Conservation (phyloP, 2,888 invertebrate species). For the Quadroppia sp. region DNA sequence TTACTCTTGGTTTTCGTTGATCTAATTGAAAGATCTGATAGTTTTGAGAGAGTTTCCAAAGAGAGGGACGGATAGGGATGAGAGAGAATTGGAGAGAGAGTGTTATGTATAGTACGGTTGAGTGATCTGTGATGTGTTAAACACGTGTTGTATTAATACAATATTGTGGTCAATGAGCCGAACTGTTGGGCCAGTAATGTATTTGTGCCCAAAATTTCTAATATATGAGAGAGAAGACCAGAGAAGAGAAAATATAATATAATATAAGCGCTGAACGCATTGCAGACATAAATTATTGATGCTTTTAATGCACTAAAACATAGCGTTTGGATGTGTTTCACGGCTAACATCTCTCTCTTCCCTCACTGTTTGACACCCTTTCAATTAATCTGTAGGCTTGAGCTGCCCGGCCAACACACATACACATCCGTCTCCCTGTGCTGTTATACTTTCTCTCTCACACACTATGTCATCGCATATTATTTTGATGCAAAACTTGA, state of each 20-base stretch:
- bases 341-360: slow-evolving; percentile 7
- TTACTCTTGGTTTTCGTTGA: background rate
- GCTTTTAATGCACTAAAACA: background rate
- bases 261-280: slow-evolving; percentile 5
- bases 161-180: slow-evolving; percentile 41
- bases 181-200: background rate
- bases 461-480: too few species aligned
- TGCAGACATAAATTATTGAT: slow-evolving; percentile 1
- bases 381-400: slow-evolving; percentile 1
- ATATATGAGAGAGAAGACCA: background rate
- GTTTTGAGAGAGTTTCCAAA: background rate
- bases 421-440: too few species aligned
- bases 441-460: too few species aligned
- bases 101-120: background rate
- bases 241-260: slow-evolving; percentile 16
- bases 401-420: background rate
- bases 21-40: slow-evolving; percentile 13
- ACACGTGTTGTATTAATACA: slow-evolving; percentile 41
- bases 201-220: background rate
- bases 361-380: slow-evolving; percentile 16
- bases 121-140: slow-evolving; percentile 30
- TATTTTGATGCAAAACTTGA: too few species aligned
- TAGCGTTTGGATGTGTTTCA: background rate
- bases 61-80: background rate
- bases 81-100: background rate